Percentiles rank a stretch among this genome's conserved stretches.
Evolutionary conservation across 2,888 invertebrate species (phyloP).

Genomic region (Mongoloraphidia duomilia): DNA sequence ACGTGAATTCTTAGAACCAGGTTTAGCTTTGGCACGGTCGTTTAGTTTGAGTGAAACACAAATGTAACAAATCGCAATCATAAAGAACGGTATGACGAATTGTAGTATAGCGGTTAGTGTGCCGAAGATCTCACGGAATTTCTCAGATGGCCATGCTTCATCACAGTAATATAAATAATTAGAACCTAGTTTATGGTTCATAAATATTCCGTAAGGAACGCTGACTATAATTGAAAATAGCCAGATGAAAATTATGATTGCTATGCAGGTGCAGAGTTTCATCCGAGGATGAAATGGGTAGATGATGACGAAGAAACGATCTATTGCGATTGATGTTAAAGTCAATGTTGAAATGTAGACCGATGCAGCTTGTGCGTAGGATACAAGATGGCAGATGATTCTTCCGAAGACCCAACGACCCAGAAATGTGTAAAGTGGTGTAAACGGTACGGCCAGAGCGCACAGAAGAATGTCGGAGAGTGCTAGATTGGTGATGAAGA

Average conservation of each 20-base stretch:
- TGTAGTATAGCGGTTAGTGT: constrained; percentile 79
- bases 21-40: constrained; percentile 69
- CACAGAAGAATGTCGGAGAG: constrained; percentile 89
- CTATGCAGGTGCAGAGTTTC: constrained; percentile 72
- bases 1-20: constrained; percentile 69
- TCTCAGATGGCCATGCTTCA: constrained; percentile 81
- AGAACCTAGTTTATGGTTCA: constrained; percentile 40
- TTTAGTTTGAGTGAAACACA: constrained; percentile 81
- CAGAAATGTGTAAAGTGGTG: constrained; percentile 85
- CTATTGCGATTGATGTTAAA: constrained; percentile 91
- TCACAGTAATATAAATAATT: constrained; percentile 48
- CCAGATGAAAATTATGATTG: constrained; percentile 85
- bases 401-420: constrained; percentile 89
- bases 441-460: constrained; percentile 88
- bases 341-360: constrained; percentile 97
- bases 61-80: constrained; percentile 89
- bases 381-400: constrained; percentile 79
- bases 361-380: constrained; percentile 87
- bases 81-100: constrained; percentile 84
- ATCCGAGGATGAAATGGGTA: constrained; percentile 89
- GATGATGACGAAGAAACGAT: constrained; percentile 93
- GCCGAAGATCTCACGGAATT: constrained; percentile 67
- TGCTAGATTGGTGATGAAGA: constrained; percentile 93
- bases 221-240: constrained; percentile 74
- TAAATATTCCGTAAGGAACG: constrained; percentile 79